Base-by-base conservation (phyloP, 2,113 vertebrate genomes). In the Siniperca knerii region DNA sequence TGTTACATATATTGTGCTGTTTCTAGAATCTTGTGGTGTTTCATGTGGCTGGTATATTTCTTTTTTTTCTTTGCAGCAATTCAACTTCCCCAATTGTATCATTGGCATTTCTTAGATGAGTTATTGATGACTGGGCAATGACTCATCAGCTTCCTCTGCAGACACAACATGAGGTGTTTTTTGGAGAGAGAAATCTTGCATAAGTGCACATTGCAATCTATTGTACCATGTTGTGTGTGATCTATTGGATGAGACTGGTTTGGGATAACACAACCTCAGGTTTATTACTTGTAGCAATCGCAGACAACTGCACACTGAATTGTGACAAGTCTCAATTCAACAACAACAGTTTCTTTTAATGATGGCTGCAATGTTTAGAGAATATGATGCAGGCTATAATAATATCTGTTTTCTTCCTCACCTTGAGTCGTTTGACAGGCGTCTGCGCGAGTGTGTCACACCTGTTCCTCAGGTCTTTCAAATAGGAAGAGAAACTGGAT, bases 351-450 rank as follows among this genome's bases (percentile, higher is more conserved):
- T 9, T 69, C 2, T 77, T 16, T 33, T 12, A 37, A 18, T 21
- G 20, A 35, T 46, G 25, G 42, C 65, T 48, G 12, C 12, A 62
- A n/a, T 54, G 2, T 54, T 40, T 15, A 66, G 11, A 35, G 4
- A 21, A 67, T 44, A 40, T 48, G 4, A 75, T 29, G 15, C 35
- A 35, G 58, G n/a, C 23, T 52, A 25, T 13, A 23, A 20, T 15
- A 4, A 12, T 13, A 15, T n/a, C 10, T 23, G 3, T 71, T 42
- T 40, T 58, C 23, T 60, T 75, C 16, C 58, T 89, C 82, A 98
- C 98, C 97, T 97, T 99, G 85, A 98, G 95, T 67, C 97, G 95
- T 93, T 99, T 99, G 77, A 95, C 97, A 81, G 97, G 97, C 35
- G 97, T 97, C 89, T 96, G 91, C 23, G 88, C 82, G 18, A 97